phyloP scores from a whole-genome alignment of 2,113 vertebrate species.

The Lathamus discolor region DNA sequence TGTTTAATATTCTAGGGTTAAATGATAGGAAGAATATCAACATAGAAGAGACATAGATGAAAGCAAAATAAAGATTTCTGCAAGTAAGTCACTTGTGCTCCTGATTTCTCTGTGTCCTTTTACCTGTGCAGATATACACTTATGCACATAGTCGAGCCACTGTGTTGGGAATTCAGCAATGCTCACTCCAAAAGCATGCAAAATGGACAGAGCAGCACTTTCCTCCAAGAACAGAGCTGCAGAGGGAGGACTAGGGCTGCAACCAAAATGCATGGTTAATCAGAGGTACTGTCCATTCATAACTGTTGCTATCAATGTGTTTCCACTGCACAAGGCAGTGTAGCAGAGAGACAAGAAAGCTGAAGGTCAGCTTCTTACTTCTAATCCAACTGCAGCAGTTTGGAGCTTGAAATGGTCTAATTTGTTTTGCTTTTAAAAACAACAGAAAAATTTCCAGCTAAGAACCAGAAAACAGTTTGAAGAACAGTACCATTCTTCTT shows the following conservation, averaged over 20 bases:
- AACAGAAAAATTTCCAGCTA: neutral
- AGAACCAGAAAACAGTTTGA: neutral
- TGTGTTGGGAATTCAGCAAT: neutral
- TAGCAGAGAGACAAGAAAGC: neutral
- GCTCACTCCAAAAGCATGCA: neutral
- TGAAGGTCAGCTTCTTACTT: conserved; percentile 3
- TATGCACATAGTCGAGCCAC: neutral
- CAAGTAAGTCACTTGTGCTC: neutral
- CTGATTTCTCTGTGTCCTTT: neutral
- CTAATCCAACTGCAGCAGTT: neutral
- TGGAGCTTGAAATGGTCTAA: neutral
- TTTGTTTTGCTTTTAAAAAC: conserved; percentile 29
- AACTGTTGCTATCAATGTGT: neutral
- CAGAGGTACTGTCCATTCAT: neutral
- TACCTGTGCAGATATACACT: neutral
- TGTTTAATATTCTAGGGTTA: neutral
- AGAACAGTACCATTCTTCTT: neutral
- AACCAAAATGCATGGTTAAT: fast-evolving
- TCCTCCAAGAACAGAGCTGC: neutral
- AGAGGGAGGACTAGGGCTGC: neutral
- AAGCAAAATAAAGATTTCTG: neutral
- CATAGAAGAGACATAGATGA: neutral
- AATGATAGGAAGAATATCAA: neutral
- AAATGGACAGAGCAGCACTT: neutral
- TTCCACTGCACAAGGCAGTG: neutral